A percentile compares a stretch with the other conserved stretches of the same genome.
Conservation (phyloP, 2,113 vertebrate genomes). For the Riparia riparia region DNA sequence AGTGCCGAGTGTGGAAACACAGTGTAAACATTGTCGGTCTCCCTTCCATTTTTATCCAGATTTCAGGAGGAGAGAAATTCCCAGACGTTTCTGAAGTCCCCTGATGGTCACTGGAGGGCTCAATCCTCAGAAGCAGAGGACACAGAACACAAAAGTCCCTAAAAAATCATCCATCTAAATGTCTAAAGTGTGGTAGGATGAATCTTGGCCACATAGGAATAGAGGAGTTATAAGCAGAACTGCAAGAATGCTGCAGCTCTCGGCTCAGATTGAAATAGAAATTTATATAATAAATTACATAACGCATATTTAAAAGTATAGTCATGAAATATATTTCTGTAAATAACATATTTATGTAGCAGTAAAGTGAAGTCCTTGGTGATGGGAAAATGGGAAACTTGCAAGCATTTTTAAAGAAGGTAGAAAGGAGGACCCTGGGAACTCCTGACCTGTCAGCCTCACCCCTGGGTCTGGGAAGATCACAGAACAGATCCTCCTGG, state of each 20-base stretch:
- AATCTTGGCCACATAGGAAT: not conserved
- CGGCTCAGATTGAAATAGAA: not conserved
- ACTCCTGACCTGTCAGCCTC: not conserved
- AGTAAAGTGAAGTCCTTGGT: not conserved
- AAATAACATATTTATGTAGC: not conserved
- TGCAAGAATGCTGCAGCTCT: not conserved
- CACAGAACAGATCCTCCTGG: not conserved
- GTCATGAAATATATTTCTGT: not conserved
- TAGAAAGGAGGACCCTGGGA: not conserved
- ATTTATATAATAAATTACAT: not conserved
- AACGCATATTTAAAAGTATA: not conserved
- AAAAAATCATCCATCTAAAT: not conserved
- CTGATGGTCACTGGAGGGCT: not conserved
- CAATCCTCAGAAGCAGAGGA: not conserved
- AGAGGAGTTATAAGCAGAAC: not conserved
- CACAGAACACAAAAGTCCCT: not conserved
- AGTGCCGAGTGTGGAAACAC: not conserved
- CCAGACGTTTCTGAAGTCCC: not conserved
- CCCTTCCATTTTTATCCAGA: not conserved
- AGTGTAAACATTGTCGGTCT: not conserved
- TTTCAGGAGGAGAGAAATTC: not conserved
- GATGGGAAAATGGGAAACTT: not conserved
- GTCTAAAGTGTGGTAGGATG: not conserved
- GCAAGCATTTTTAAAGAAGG: not conserved
- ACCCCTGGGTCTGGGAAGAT: not conserved